Evolutionary conservation across 1,140 invertebrate species (phyloP).

Genomic region (Cotesia glomerata): DNA sequence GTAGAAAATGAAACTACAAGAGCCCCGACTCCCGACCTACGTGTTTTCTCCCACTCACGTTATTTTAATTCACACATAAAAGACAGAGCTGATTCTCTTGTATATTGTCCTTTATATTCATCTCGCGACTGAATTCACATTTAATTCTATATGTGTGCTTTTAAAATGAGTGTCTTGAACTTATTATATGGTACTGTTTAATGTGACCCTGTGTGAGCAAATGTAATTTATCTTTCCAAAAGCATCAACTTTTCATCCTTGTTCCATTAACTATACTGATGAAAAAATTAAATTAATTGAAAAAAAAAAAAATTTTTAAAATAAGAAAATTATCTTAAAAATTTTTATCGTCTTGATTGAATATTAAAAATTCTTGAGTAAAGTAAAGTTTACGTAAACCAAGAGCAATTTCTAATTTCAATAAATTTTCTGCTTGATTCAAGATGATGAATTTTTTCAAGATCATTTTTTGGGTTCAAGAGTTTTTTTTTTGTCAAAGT

Average conservation of each 20-base stretch:
- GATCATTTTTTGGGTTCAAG: too few species aligned
- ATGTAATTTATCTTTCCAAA: not conserved
- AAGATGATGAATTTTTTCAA: too few species aligned
- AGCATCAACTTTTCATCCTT: conserved; percentile 6
- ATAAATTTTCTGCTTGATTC: too few species aligned
- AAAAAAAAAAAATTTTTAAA: too few species aligned
- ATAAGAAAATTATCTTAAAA: too few species aligned
- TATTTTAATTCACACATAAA: conserved; percentile 23
- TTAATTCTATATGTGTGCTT: not conserved
- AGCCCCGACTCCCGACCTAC: conserved; percentile 11
- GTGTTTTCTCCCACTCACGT: conserved; percentile 30
- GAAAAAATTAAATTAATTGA: not conserved
- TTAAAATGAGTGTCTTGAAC: conserved; percentile 1
- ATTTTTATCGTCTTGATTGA: too few species aligned
- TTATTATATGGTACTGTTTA: not conserved
- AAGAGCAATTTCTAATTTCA: too few species aligned
- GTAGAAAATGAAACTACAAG: conserved; percentile 16
- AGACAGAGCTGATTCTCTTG: not conserved
- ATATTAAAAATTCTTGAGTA: too few species aligned
- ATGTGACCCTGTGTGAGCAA: not conserved
- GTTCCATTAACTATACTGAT: not conserved
- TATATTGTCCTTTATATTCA: not conserved
- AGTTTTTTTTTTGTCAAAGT: too few species aligned
- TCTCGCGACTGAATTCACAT: not conserved
- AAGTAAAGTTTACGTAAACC: too few species aligned